A percentile compares a stretch with the other conserved stretches of the same genome.
Evolutionary conservation across 2,888 invertebrate genomes (phyloP).

Genomic region (Nephrotoma flavescens): DNA sequence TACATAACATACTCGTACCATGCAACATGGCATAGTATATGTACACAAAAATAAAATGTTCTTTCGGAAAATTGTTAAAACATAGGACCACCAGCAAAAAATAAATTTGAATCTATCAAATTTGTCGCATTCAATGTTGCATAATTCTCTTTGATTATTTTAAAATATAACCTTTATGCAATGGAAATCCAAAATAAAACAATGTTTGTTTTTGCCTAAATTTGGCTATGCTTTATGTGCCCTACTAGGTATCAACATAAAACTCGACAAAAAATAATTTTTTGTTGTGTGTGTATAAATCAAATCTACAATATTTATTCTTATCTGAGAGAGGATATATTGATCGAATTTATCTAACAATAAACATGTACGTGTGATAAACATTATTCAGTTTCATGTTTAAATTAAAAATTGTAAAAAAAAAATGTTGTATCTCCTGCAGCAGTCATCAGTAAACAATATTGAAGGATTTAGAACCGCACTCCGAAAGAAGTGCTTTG

Average conservation of each 20-base stretch:
- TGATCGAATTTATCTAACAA: background rate
- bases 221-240: background rate
- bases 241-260: background rate
- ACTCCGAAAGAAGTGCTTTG: no score
- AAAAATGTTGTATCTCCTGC: no score
- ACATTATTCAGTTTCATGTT: background rate
- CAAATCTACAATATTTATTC: background rate
- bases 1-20: background rate
- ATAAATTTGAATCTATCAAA: background rate
- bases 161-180: background rate
- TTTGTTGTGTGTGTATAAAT: background rate
- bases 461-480: no score
- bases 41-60: background rate
- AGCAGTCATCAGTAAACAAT: no score
- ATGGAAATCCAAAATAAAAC: background rate
- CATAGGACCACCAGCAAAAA: background rate
- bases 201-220: background rate
- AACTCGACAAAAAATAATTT: background rate
- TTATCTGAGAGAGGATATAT: background rate
- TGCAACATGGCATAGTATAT: background rate
- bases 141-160: background rate
- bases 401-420: background rate
- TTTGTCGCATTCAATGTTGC: background rate
- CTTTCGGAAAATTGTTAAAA: background rate
- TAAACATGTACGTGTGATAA: background rate